A percentile compares a stretch with the other conserved stretches of the same genome.
Conservation (phyloP, 2,888 invertebrate genomes). For the Dendrolimus pini region DNA sequence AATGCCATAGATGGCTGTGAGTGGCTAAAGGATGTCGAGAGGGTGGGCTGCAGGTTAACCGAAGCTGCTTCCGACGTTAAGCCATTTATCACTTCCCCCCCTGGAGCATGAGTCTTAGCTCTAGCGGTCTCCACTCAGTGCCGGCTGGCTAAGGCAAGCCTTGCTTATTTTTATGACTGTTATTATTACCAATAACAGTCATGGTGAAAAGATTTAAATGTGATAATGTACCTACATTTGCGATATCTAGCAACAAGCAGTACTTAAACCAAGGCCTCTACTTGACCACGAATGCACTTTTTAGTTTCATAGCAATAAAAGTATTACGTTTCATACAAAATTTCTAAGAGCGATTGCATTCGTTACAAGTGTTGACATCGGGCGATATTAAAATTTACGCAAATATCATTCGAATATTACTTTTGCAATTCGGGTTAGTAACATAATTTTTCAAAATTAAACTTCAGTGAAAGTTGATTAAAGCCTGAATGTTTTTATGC, state of each 20-base stretch:
- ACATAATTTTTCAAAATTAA: conserved; percentile 9
- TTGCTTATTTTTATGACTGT: no score
- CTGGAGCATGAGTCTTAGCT: no score
- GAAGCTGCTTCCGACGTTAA: no score
- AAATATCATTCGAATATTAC: conserved; percentile 26
- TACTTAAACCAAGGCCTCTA: conserved; percentile 1
- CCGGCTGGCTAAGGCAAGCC: no score
- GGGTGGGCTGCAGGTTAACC: no score
- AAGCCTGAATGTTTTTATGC: conserved; percentile 8
- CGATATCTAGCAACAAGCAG: not conserved
- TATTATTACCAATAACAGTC: no score
- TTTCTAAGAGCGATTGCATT: conserved; percentile 38
- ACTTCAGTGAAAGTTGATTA: conserved; percentile 1
- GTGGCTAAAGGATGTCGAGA: no score
- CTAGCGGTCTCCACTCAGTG: no score
- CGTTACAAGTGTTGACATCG: conserved; percentile 38
- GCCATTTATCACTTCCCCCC: no score
- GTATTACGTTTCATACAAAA: conserved; percentile 26
- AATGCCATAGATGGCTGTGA: no score
- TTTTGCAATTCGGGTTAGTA: conserved; percentile 32
- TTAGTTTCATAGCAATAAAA: conserved; percentile 10
- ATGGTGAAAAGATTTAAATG: no score
- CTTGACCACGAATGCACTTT: not conserved
- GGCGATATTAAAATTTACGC: conserved; percentile 49
- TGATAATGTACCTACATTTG: no score